Percentiles rank a stretch among this genome's conserved stretches.
These are phyloP conservation scores for Pionites leucogaster DNA, from an alignment of 2,113 vertebrate genomes.

Conservation along the genomic window DNA sequence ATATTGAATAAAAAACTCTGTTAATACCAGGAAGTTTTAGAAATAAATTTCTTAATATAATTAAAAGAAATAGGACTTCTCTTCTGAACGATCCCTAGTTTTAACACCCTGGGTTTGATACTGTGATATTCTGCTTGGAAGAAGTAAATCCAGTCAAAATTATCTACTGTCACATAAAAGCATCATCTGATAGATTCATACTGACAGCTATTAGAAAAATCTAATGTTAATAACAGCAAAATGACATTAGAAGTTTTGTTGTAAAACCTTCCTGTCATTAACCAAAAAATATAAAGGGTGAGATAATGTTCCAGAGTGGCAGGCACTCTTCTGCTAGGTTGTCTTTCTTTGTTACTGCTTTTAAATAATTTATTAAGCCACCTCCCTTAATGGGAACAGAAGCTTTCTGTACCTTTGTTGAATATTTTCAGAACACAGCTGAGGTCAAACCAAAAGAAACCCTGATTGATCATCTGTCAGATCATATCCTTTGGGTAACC, in stretches of 20 bases:
- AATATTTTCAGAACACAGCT: not conserved
- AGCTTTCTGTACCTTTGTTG: not conserved
- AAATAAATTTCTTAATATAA: not conserved
- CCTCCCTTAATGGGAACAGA: not conserved
- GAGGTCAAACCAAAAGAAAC: not conserved
- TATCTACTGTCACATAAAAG: not conserved
- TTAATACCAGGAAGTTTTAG: not conserved
- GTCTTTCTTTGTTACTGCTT: not conserved
- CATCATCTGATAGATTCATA: not conserved
- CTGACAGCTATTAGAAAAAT: not conserved
- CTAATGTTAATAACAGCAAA: not conserved
- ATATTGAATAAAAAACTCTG: not conserved
- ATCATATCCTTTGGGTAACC: not conserved
- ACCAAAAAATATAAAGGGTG: not conserved
- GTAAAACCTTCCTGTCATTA: not conserved
- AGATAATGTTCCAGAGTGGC: not conserved
- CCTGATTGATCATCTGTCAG: not conserved
- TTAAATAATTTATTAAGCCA: constrained; percentile 15
- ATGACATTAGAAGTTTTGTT: not conserved
- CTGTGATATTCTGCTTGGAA: not conserved
- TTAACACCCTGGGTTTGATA: not conserved
- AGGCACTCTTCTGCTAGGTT: not conserved
- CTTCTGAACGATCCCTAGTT: not conserved
- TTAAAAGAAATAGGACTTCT: not conserved
- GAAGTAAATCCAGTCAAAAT: not conserved